Conservation (phyloP, 2,888 invertebrate species). For the Eurytoma californica region DNA sequence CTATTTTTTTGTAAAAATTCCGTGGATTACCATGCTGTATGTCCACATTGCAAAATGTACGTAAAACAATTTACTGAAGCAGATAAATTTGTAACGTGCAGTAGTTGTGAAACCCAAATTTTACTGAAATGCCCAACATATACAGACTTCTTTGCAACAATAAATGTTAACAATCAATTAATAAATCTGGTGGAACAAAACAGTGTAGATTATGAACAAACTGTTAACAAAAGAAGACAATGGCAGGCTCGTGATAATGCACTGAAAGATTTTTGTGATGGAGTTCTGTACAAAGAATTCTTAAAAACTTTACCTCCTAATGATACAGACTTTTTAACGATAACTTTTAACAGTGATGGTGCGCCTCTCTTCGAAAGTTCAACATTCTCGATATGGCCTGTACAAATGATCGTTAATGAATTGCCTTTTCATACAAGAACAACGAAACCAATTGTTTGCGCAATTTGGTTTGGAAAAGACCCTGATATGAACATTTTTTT, state of each 20-base stretch:
- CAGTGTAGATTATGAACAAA: background rate
- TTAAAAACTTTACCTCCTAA: background rate
- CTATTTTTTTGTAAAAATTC: background rate
- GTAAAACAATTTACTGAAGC: background rate
- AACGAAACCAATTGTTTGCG: background rate
- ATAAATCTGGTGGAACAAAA: background rate
- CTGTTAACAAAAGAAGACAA: background rate
- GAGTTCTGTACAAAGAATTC: background rate
- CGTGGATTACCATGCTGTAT: slow-evolving; percentile 11
- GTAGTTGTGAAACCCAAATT: background rate
- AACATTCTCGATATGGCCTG: slow-evolving; percentile 1
- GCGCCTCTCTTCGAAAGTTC: slow-evolving; percentile 7
- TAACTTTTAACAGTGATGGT: slow-evolving; percentile 32
- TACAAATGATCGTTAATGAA: slow-evolving; percentile 15
- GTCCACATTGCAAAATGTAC: slow-evolving; percentile 8
- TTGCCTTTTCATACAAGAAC: background rate
- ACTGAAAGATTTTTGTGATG: slow-evolving; percentile 10
- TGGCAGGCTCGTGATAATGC: background rate
- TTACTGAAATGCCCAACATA: background rate
- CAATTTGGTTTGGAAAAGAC: background rate
- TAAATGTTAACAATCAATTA: slow-evolving; percentile 10
- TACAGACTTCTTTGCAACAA: background rate
- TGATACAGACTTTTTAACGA: background rate
- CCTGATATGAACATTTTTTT: background rate
- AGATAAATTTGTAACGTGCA: background rate